These are phyloP conservation scores for Sympetrum striolatum DNA, from an alignment of 2,888 invertebrate species.

Conservation along the genomic window DNA sequence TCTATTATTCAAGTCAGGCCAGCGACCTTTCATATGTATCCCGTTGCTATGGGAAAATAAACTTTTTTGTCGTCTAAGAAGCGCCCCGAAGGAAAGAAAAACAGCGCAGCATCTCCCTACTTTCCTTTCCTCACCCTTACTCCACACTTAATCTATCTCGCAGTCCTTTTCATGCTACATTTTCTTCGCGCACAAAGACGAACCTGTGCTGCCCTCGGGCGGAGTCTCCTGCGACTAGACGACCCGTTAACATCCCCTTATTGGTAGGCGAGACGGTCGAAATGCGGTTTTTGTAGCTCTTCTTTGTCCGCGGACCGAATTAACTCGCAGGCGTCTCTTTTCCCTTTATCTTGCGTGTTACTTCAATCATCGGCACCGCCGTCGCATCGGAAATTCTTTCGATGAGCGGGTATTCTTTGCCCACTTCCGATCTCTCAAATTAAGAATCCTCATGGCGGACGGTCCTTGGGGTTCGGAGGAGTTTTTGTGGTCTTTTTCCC, in stretches of 20 bases:
- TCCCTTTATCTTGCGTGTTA: neutral
- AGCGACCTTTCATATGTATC: conserved; percentile 8
- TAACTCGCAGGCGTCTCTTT: neutral
- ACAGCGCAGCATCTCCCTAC: neutral
- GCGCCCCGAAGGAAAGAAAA: neutral
- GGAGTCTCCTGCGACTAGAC: neutral
- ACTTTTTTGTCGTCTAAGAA: conserved; percentile 1
- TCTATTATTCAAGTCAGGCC: conserved; percentile 29
- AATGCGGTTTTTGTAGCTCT: neutral
- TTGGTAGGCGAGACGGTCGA: neutral
- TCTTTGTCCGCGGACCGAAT: neutral
- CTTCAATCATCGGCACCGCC: neutral
- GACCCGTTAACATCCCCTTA: neutral
- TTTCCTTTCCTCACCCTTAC: neutral
- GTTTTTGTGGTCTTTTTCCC: neutral
- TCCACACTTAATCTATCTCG: conserved; percentile 8
- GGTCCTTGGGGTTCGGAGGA: neutral
- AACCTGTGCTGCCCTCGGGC: neutral
- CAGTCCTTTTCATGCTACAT: neutral
- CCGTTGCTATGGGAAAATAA: neutral
- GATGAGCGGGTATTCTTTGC: no score
- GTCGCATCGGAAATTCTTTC: neutral
- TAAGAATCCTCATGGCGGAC: neutral
- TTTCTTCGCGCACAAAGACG: neutral
- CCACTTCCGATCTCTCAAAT: no score